Conservation (phyloP, 1,140 invertebrate genomes). For the Anagrus nilaparvatae region DNA sequence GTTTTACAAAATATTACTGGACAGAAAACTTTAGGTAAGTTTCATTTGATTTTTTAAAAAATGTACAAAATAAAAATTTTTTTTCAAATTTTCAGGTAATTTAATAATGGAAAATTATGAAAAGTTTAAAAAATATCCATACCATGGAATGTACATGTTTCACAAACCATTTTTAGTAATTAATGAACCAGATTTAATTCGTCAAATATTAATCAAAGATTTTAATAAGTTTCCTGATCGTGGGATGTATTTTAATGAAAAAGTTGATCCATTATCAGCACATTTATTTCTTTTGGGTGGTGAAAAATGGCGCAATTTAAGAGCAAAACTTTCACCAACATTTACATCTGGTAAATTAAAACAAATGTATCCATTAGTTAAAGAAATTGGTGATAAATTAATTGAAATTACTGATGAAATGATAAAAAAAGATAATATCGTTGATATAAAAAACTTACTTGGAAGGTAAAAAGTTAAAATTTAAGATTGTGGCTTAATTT, state of each 20-base stretch:
- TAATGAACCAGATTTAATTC: slow-evolving; percentile 42
- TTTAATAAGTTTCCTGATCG: slow-evolving; percentile 43
- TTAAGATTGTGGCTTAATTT: not conserved
- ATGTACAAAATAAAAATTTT: no score
- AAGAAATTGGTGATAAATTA: slow-evolving; percentile 36
- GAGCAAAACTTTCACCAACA: slow-evolving; percentile 44
- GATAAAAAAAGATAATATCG: not conserved
- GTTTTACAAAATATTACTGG: slow-evolving; percentile 31
- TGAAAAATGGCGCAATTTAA: slow-evolving; percentile 43
- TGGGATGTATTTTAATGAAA: slow-evolving; percentile 38
- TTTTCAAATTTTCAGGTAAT: slow-evolving; percentile 6
- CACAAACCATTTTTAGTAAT: slow-evolving; percentile 16
- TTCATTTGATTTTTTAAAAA: no score
- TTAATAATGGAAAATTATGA: slow-evolving; percentile 6
- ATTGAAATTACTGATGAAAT: slow-evolving; percentile 16
- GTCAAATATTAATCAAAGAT: slow-evolving; percentile 42
- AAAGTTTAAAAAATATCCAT: slow-evolving; percentile 2
- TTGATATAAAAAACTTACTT: slow-evolving; percentile 21
- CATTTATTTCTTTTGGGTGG: slow-evolving; percentile 43
- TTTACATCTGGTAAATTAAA: slow-evolving; percentile 51
- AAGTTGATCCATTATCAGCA: slow-evolving; percentile 43
- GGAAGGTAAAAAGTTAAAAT: slow-evolving; percentile 14
- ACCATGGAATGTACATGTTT: slow-evolving; percentile 17
- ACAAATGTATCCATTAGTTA: slow-evolving; percentile 41
- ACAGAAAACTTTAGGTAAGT: no score